These are phyloP conservation scores for Vanessa atalanta DNA, from an alignment of 1,140 invertebrate genomes.

Conservation along the genomic window DNA sequence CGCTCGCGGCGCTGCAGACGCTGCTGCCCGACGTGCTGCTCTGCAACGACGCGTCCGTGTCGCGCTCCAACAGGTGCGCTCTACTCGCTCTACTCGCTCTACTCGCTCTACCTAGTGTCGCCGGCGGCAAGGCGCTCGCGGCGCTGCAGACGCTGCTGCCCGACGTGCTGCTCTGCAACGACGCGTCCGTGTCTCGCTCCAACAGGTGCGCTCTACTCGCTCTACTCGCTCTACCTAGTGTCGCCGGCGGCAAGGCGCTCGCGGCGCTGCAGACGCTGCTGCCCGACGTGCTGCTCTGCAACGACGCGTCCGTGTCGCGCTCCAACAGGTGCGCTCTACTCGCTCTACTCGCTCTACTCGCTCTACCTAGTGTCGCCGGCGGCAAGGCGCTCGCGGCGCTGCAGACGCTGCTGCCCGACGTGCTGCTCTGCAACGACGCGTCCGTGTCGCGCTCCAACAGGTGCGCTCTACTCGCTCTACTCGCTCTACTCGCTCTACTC, in stretches of 20 bases:
- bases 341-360: background rate
- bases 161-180: too few relatives aligned
- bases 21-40: background rate
- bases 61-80: conserved; percentile 82
- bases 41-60: conserved; percentile 62
- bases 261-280: conserved; percentile 89
- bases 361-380: background rate
- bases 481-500: background rate
- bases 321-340: conserved; percentile 72
- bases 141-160: conserved; percentile 87
- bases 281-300: too few relatives aligned
- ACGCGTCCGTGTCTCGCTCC: conserved; percentile 81
- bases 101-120: background rate
- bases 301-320: conserved; percentile 80
- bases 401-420: conserved; percentile 83
- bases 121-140: conserved; percentile 47
- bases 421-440: too few relatives aligned
- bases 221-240: background rate
- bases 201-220: conserved; percentile 64
- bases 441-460: conserved; percentile 83
- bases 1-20: conserved; percentile 88
- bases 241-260: too few relatives aligned
- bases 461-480: conserved; percentile 44
- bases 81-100: background rate
- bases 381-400: conserved; percentile 81